Conservation (phyloP, 2,797 vertebrate genomes). For the Phalanger gymnotis region DNA sequence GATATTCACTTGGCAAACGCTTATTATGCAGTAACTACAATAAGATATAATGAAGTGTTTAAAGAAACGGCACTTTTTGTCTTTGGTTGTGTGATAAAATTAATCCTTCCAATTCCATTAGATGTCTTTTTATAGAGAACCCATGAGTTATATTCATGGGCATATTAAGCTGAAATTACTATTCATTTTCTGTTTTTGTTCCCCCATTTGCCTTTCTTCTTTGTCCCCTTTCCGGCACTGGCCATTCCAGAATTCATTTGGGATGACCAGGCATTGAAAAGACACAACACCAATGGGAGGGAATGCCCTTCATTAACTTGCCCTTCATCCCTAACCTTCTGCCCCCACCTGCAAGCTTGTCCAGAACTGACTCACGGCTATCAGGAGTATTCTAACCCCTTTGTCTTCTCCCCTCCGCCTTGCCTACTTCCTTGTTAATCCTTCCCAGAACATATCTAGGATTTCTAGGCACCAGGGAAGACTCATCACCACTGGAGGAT, state of each 20-base stretch:
- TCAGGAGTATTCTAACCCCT: background rate
- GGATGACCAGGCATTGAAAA: background rate
- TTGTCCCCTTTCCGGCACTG: background rate
- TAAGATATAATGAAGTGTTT: background rate
- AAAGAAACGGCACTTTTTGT: background rate
- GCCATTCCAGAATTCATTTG: background rate
- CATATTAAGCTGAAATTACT: background rate
- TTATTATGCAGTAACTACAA: background rate
- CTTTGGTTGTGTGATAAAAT: background rate
- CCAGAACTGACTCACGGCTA: background rate
- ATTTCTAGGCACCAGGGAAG: background rate
- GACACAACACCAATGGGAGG: background rate
- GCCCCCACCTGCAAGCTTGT: accelerated
- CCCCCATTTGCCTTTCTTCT: background rate
- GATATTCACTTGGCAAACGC: background rate
- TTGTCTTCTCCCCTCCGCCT: background rate
- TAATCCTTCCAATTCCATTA: background rate
- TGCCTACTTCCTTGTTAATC: background rate
- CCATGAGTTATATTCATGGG: background rate
- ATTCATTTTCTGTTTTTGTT: background rate
- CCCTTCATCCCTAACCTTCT: background rate
- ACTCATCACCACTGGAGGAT: background rate
- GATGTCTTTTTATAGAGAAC: background rate
- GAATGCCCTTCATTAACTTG: background rate
- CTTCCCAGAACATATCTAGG: background rate